These are phyloP conservation scores for Hirtodrosophila alboralis DNA, from an alignment of 2,888 invertebrate genomes.

Conservation along the genomic window DNA sequence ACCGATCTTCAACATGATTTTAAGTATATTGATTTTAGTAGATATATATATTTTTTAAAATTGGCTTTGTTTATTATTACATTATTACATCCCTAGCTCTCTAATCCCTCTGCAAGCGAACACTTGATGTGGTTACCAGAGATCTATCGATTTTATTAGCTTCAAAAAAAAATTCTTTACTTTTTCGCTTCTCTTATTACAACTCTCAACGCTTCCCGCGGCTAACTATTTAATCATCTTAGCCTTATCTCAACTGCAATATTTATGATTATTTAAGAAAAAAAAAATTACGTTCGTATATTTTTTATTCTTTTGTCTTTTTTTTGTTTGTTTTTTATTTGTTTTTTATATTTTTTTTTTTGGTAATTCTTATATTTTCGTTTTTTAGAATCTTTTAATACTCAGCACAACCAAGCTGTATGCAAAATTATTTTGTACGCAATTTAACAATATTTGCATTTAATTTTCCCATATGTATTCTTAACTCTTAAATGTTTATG, in stretches of 20 bases:
- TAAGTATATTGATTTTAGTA: no score
- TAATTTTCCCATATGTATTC: conserved; percentile 12
- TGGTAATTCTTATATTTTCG: conserved; percentile 3
- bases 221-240: neutral
- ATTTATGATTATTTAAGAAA: conserved; percentile 23
- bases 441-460: conserved; percentile 45
- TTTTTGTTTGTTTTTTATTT: conserved; percentile 12
- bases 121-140: neutral
- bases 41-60: no score
- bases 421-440: conserved; percentile 33
- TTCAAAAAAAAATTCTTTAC: no score
- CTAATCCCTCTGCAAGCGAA: no score
- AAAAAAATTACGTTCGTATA: conserved; percentile 29
- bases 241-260: conserved; percentile 14
- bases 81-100: no score
- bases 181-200: neutral
- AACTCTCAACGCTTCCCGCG: conserved; percentile 5
- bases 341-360: conserved; percentile 10
- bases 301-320: conserved; percentile 26
- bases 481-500: conserved; percentile 22
- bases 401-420: conserved; percentile 76
- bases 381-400: conserved; percentile 44
- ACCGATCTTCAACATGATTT: no score
- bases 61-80: no score
- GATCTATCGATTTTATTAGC: no score